Conservation (phyloP, 1,140 invertebrate species). For the Drosophila prosaltans region DNA sequence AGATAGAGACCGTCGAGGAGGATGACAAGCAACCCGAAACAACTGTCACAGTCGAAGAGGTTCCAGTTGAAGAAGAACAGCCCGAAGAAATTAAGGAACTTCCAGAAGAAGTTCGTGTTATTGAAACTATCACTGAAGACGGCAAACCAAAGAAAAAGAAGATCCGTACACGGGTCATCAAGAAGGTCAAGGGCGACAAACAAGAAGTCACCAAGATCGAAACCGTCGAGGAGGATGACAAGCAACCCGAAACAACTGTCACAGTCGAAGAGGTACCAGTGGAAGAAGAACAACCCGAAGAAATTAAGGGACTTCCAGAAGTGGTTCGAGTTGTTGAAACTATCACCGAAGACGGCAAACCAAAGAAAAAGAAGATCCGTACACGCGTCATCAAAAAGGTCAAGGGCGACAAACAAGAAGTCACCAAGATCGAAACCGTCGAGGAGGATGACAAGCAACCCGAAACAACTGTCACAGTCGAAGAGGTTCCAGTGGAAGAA, state of each 20-base stretch:
- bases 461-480: neutral
- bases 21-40: constrained; percentile 57
- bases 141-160: constrained; percentile 4
- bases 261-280: constrained; percentile 11
- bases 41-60: constrained; percentile 46
- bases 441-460: constrained; percentile 29
- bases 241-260: constrained; percentile 20
- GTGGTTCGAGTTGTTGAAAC: constrained; percentile 19
- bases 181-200: constrained; percentile 18
- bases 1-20: constrained; percentile 77
- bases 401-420: constrained; percentile 29
- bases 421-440: constrained; percentile 31
- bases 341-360: constrained; percentile 22
- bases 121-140: constrained; percentile 2
- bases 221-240: constrained; percentile 37
- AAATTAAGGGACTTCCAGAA: constrained; percentile 25
- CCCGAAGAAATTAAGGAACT: constrained; percentile 47
- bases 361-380: constrained; percentile 22
- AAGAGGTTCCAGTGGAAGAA: constrained; percentile 1
- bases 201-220: constrained; percentile 35
- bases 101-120: constrained; percentile 45
- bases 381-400: constrained; percentile 28
- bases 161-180: constrained; percentile 2
- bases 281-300: neutral
- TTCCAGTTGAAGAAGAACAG: constrained; percentile 37